These are phyloP conservation scores for Hyles lineata DNA, from an alignment of 2,888 invertebrate species.

Conservation along the genomic window DNA sequence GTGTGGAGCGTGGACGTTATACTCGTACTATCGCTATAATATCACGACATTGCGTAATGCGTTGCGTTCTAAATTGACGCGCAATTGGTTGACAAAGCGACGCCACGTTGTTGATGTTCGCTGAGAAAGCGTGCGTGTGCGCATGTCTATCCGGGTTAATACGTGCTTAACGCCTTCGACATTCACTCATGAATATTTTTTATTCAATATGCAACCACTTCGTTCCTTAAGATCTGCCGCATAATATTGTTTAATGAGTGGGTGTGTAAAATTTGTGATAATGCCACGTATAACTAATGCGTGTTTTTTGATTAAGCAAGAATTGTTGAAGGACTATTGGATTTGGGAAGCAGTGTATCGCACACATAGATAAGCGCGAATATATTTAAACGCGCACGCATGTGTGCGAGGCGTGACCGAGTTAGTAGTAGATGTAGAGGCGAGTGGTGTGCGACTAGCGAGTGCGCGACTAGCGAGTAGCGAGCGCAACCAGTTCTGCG, in stretches of 20 bases:
- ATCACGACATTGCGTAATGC: constrained; percentile 62
- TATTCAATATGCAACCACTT: background rate
- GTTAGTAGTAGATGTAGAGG: constrained; percentile 15
- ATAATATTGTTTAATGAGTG: background rate
- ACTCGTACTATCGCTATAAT: constrained; percentile 46
- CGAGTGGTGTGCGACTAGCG: background rate
- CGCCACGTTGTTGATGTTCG: constrained; percentile 35
- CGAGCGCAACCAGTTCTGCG: constrained; percentile 50
- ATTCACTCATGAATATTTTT: background rate
- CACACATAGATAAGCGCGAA: constrained; percentile 28
- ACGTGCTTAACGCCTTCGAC: background rate
- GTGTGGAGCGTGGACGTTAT: constrained; percentile 38
- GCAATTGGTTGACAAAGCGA: constrained; percentile 69
- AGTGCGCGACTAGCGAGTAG: constrained; percentile 16
- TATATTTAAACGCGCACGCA: constrained; percentile 6
- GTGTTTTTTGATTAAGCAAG: constrained; percentile 14
- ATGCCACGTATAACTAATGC: constrained; percentile 7
- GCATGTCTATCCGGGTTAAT: constrained; percentile 27
- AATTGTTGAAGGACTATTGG: constrained; percentile 17
- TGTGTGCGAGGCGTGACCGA: constrained; percentile 24
- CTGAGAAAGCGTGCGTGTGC: constrained; percentile 38
- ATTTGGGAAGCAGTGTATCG: background rate
- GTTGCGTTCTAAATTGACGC: constrained; percentile 58
- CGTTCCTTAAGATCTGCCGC: background rate
- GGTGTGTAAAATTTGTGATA: background rate